These are phyloP conservation scores for Cotesia congregata DNA, from an alignment of 2,888 invertebrate species.

Conservation along the genomic window DNA sequence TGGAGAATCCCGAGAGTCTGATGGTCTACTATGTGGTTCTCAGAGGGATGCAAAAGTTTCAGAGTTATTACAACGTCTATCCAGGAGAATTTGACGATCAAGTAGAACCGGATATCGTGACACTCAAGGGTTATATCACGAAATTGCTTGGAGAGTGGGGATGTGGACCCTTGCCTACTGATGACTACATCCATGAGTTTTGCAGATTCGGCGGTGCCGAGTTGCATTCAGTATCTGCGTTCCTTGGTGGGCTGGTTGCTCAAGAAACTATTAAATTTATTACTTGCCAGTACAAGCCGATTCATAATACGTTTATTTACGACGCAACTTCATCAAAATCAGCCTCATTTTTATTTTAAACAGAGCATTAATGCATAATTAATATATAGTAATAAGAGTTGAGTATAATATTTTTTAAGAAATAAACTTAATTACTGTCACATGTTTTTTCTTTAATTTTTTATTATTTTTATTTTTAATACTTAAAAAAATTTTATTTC, in stretches of 20 bases:
- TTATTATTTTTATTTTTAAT: too few relatives aligned
- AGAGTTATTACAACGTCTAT: constrained; percentile 87
- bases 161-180: constrained; percentile 82
- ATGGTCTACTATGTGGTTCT: constrained; percentile 92
- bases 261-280: constrained; percentile 93
- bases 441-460: too few relatives aligned
- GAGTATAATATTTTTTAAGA: constrained; percentile 5
- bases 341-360: constrained; percentile 82
- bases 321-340: constrained; percentile 93
- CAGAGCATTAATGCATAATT: not conserved
- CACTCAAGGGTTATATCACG: constrained; percentile 80
- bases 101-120: constrained; percentile 91
- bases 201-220: constrained; percentile 96
- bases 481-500: too few relatives aligned
- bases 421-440: not conserved
- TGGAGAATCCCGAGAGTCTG: constrained; percentile 88
- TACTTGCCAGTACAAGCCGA: constrained; percentile 95
- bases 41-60: constrained; percentile 92
- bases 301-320: constrained; percentile 95
- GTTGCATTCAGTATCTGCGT: constrained; percentile 93
- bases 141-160: constrained; percentile 91
- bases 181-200: constrained; percentile 95
- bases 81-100: constrained; percentile 89
- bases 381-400: not conserved
- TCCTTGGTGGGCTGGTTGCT: constrained; percentile 92